Base-by-base conservation (phyloP, 1,140 invertebrate species). In the Batillaria attramentaria region DNA sequence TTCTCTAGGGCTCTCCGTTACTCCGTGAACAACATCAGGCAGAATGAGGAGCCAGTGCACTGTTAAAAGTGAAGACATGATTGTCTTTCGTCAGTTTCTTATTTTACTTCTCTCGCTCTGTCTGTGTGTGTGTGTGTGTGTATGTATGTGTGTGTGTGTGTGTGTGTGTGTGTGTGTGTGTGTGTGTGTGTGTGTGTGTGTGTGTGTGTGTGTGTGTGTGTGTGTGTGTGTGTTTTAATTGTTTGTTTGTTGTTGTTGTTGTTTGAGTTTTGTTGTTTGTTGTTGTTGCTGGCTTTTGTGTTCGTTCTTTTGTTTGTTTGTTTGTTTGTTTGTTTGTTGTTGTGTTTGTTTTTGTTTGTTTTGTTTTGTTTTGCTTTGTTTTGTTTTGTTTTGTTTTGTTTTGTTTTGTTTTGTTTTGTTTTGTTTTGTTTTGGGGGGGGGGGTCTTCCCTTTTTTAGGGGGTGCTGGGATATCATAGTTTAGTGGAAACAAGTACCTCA, bases 171-270 rank as follows among this genome's bases (percentile, higher is more conserved):
- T 46, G 39, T 70, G 39, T 70, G 37, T 70, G 39, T 70, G 37
- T 37, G 42, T 46, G 69, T 72, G 41, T 43, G 69, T 46, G 69
- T 72, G 69, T 46, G 39, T 43, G 69, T 46, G 69, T 72, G 69
- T 46, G 69, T 72, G 69, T 46, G 69, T 28, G 69, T 46, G 69
- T 46, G 39, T 72, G 69, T 46, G 39, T 46, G 69, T 46, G 69
- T 33, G 69, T 46, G 41, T 46, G 41, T 72, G 62, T 65, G 62
- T 33, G 62, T 33, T 28, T 33, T 65, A 18, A 65, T 6, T 66
- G n/a, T 66, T 4, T 66, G 4, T 66, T 28, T 66, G 62, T 66
- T 28, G 33, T 1, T 66, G 62, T 66, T 28, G 33, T 8, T 66
- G 62, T 66, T 8, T 66, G 62, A 13, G 66, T 69, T 35, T 35